Evolutionary conservation across 2,888 invertebrate species (phyloP).

Genomic region (Drosophila histrio): DNA sequence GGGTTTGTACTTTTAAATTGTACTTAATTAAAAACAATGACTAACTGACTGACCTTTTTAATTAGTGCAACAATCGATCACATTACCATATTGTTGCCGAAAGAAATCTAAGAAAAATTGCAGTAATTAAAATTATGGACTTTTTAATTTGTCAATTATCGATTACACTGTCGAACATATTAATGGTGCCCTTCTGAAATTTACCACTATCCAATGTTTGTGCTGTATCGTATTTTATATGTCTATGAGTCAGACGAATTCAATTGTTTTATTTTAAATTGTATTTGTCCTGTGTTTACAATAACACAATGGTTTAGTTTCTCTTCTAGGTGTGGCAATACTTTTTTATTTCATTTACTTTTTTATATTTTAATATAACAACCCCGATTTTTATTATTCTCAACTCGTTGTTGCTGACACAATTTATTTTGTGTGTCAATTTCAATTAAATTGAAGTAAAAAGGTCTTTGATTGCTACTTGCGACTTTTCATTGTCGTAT

Average conservation of each 20-base stretch:
- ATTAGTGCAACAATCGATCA: no score
- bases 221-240: no score
- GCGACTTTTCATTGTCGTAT: constrained; percentile 54
- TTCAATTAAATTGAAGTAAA: constrained; percentile 40
- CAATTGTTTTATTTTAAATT: background rate
- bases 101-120: no score
- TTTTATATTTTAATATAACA: background rate
- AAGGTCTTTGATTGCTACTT: constrained; percentile 27
- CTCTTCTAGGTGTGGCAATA: background rate
- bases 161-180: no score
- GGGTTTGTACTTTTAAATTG: background rate
- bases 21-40: background rate
- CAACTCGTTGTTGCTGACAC: constrained; percentile 36
- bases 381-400: constrained; percentile 31
- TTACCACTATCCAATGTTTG: no score
- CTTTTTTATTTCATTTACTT: background rate
- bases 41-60: background rate
- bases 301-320: background rate
- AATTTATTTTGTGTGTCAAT: constrained; percentile 41
- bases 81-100: no score
- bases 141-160: no score
- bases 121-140: no score
- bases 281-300: background rate
- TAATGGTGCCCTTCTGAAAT: no score
- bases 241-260: background rate